Percentiles rank a stretch among this genome's conserved stretches.
phyloP scores from a whole-genome alignment of 2,888 invertebrate species.

The Cataglyphis altisquamis region DNA sequence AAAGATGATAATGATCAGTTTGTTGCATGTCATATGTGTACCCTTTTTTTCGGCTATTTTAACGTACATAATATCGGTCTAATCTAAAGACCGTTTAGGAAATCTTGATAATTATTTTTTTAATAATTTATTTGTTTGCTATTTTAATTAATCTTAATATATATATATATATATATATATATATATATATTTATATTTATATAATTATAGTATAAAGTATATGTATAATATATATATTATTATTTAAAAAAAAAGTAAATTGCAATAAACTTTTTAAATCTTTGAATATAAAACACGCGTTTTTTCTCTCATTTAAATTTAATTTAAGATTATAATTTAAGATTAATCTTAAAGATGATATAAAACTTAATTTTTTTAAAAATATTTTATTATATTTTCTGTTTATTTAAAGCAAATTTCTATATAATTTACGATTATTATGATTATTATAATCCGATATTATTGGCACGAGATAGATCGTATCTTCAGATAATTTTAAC shows the following conservation, averaged over 20 bases:
- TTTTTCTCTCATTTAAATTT: not conserved
- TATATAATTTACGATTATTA: constrained; percentile 6
- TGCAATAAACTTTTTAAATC: not conserved
- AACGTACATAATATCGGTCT: not conserved
- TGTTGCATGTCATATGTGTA: not conserved
- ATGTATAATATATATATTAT: no score
- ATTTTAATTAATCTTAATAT: constrained; percentile 8
- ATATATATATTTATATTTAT: not conserved
- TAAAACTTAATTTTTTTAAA: not conserved
- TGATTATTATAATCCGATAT: not conserved
- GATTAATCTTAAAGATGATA: not conserved
- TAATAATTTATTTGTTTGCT: not conserved
- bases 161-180: not conserved
- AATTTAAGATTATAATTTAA: no score
- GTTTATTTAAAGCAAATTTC: not conserved
- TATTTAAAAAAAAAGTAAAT: not conserved
- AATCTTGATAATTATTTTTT: not conserved
- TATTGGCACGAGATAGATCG: not conserved
- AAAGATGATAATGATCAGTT: not conserved
- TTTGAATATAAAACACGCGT: not conserved
- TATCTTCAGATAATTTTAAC: not conserved
- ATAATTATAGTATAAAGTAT: not conserved
- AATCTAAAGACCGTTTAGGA: not conserved
- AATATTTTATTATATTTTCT: not conserved
- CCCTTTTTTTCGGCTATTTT: not conserved